Conservation (phyloP, 2,797 vertebrate genomes). For the Leontopithecus rosalia region DNA sequence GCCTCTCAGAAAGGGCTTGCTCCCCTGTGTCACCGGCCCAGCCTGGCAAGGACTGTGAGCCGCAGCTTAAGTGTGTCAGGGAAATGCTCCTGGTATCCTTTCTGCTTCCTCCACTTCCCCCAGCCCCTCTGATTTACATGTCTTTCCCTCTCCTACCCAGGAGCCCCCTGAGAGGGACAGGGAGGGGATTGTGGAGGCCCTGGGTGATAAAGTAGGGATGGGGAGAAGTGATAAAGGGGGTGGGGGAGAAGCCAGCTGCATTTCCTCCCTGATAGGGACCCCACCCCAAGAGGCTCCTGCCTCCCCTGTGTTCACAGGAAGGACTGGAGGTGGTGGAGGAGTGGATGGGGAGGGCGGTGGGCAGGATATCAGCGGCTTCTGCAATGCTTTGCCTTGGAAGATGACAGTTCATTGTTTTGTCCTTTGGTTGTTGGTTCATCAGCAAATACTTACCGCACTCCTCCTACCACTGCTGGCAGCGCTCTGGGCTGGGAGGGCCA, state of each 20-base stretch:
- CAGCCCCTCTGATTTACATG: background rate
- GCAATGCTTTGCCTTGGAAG: background rate
- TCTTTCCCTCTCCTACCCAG: background rate
- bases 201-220: constrained; percentile 40
- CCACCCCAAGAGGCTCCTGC: constrained; percentile 55
- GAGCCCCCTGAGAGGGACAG: background rate
- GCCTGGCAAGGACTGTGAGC: background rate
- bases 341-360: background rate
- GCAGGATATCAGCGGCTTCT: background rate
- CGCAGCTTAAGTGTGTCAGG: background rate
- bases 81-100: background rate
- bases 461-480: background rate
- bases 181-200: background rate
- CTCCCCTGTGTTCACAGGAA: constrained; percentile 46
- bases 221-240: constrained; percentile 51
- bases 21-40: background rate
- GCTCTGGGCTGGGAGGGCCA: too few species aligned
- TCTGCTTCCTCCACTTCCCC: background rate
- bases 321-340: constrained; percentile 29
- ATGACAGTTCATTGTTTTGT: background rate
- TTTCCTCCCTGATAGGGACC: constrained; percentile 74
- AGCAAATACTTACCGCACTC: background rate
- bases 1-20: background rate
- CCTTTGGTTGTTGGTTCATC: background rate
- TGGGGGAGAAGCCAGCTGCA: background rate